Evolutionary conservation across 2,113 vertebrate genomes (phyloP), one percentile per base, ranked within the genome.

Genomic region (Gavialis gangeticus): DNA sequence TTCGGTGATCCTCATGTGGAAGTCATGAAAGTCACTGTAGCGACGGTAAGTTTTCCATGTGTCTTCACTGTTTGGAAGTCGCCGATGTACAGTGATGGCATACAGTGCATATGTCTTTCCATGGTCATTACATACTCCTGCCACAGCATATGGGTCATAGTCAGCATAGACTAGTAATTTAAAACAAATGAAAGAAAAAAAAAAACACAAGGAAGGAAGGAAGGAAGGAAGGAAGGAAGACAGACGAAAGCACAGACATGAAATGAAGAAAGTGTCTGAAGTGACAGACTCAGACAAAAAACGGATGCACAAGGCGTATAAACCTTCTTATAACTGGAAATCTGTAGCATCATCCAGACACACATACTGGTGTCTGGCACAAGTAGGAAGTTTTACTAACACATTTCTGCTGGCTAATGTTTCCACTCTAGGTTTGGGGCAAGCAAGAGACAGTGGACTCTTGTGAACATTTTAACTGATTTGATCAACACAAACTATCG

Each of bases 71-170:
- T 98, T 99, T 0, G 97, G 91, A 71, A 75, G 98, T 88, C 98
- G 98, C 87, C 99, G 98, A 92, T 99, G 98, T 59, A 99, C 99
- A 8, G 99, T 99, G 98, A 99, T 99, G 94, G 99, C 98, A 10
- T 99, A 99, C 57, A 99, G 97, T 1, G 99, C 99, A 0, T 99
- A 99, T 0, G 99, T 99, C 98, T 99, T 99, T 90, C 99, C 99
- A 1, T 99, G 99, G 97, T 99, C 99, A 73, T 99, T 99, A 96
- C 99, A 99, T 95, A 99, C 99, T 97, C 99, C 99, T 99, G 99
- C 97, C 98, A 99, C 98, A 97, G 99, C 98, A 99, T 99, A 98
- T 98, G 98, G 98, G 97, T 99, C 98, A 98, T 97, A 98, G 98
- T 98, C 98, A 99, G 98, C 97, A 98, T 98, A 99, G 98, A 98